Conservation (phyloP, 2,113 vertebrate genomes). For the Andinoacara biseriatus region DNA sequence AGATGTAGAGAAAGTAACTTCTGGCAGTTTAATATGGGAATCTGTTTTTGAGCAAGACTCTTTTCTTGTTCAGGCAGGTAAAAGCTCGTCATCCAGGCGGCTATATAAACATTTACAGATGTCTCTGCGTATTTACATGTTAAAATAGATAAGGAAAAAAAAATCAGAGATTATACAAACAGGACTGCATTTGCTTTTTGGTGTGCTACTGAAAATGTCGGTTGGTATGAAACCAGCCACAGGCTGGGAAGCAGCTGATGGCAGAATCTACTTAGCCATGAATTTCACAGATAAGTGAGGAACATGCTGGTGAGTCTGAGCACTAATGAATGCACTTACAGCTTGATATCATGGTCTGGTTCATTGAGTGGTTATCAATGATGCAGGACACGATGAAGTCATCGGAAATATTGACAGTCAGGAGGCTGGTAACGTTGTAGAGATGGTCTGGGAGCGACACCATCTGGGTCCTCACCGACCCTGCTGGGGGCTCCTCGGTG, state of each 20-base stretch:
- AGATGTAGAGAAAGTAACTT: too few species aligned
- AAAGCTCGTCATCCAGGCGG: not conserved
- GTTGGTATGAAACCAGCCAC: not conserved
- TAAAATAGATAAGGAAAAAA: not conserved
- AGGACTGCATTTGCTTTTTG: not conserved
- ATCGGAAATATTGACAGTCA: slow-evolving; percentile 55
- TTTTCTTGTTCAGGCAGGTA: too few species aligned
- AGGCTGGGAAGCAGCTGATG: not conserved
- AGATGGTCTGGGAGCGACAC: slow-evolving; percentile 21
- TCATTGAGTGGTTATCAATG: slow-evolving; percentile 61
- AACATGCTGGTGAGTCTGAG: not conserved
- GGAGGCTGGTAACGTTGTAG: slow-evolving; percentile 70
- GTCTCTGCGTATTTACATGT: not conserved
- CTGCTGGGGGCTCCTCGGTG: slow-evolving; percentile 29
- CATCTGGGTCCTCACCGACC: slow-evolving; percentile 42
- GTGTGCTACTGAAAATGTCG: not conserved
- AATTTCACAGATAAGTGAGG: not conserved
- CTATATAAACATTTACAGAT: not conserved
- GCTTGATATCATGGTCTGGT: slow-evolving; percentile 50
- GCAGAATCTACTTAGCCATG: not conserved
- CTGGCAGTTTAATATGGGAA: too few species aligned
- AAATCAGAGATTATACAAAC: not conserved
- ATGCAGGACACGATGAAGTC: slow-evolving; percentile 59
- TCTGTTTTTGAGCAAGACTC: too few species aligned
- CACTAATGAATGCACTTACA: slow-evolving; percentile 50